Base-by-base conservation (phyloP, 2,888 invertebrate species). In the Chrysopilus asiliformis region DNA sequence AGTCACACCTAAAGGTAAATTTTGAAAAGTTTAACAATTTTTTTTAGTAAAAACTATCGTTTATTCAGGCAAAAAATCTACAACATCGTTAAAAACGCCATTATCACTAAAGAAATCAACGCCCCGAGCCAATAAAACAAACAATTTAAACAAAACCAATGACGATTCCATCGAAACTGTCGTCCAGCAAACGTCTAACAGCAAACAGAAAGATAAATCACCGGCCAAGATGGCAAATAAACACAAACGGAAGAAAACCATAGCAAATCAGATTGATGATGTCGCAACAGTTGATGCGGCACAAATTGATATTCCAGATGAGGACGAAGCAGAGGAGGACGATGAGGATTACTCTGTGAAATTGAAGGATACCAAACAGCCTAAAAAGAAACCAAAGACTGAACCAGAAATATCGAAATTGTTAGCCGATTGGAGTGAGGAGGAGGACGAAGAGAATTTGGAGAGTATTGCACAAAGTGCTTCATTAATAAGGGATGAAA, bases 391-490 rank as follows among this genome's bases (percentile, higher is more conserved):
- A 18, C 32, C 46, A 39, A 43, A 42, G 37, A 42, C 33, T 9
- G 32, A 36, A 24, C 29, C 24, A 22, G 9, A 31, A 17, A 36
- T 25, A 16, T 18, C 25, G n/a, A 74, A 78, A 47, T 64, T 84
- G 28, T 58, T 84, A 39, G 80, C 80, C 2, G 84, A 85, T 52
- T 85, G 84, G 83, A 76, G 75, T 44, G 82, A 82, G 47, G 74
- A 68, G 40, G 69, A 68, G 13, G 66, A 67, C 25, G 66, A 66
- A 18, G 48, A 42, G 16, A 13, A 20, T 19, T n/a, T n/a, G n/a
- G n/a, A n/a, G n/a, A n/a, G n/a, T n/a, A n/a, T n/a, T n/a, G n/a
- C n/a, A n/a, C n/a, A n/a, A n/a, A n/a, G n/a, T n/a, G n/a, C n/a
- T n/a, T n/a, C n/a, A n/a, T n/a, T n/a, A n/a, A n/a, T n/a, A n/a